Conservation (phyloP, 2,113 vertebrate genomes). For the Notothenia rossii region DNA sequence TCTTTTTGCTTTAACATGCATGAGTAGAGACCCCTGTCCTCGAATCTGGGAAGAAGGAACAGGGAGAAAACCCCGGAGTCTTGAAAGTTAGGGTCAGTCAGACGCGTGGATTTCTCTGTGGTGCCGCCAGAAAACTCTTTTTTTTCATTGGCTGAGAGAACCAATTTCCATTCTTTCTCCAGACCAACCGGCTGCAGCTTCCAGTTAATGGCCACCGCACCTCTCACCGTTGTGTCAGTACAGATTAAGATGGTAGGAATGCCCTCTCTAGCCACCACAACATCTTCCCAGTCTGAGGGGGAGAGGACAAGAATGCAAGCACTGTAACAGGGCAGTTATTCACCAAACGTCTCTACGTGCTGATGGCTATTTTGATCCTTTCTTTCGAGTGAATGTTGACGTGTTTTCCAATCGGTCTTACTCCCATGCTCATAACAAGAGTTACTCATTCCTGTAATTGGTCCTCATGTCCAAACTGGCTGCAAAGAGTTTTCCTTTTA, state of each 20-base stretch:
- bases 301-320: neutral
- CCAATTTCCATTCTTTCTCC: conserved; percentile 56
- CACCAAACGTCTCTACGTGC: neutral
- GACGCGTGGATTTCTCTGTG: conserved; percentile 37
- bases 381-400: neutral
- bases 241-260: conserved; percentile 69
- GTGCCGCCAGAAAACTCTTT: conserved; percentile 33
- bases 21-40: conserved; percentile 72
- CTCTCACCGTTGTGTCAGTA: conserved; percentile 27
- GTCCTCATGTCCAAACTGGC: neutral
- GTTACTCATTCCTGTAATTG: neutral
- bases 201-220: conserved; percentile 71
- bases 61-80: conserved; percentile 74
- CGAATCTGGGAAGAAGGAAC: conserved; percentile 53
- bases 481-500: neutral
- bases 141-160: conserved; percentile 67
- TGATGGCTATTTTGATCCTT: neutral
- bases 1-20: conserved; percentile 65
- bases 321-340: neutral
- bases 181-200: conserved; percentile 39
- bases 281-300: conserved; percentile 71
- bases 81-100: conserved; percentile 68
- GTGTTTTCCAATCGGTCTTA: neutral
- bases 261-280: conserved; percentile 68
- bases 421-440: neutral